Conservation (phyloP, 2,888 invertebrate species). For the Plagodis dolabraria region DNA sequence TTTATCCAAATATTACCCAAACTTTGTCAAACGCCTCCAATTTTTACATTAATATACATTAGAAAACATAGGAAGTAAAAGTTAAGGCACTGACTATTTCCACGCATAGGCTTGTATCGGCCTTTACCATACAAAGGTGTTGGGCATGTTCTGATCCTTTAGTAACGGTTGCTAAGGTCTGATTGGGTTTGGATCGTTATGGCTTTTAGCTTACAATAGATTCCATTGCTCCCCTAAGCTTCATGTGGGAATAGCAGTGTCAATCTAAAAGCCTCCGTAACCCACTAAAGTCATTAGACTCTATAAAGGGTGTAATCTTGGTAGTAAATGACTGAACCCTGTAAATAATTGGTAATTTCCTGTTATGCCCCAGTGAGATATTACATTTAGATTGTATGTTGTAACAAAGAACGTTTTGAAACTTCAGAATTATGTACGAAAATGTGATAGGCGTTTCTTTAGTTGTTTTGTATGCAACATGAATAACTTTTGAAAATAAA, state of each 20-base stretch:
- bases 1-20: no score
- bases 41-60: no score
- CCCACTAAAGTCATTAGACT: conserved; percentile 12
- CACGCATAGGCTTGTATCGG: no score
- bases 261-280: conserved; percentile 16
- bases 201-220: conserved; percentile 17
- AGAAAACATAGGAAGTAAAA: no score
- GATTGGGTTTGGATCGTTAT: conserved; percentile 22
- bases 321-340: conserved; percentile 12
- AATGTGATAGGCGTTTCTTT: no score
- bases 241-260: conserved; percentile 19
- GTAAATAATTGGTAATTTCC: conserved; percentile 21
- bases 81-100: no score
- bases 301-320: conserved; percentile 20
- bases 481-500: no score
- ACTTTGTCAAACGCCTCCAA: no score
- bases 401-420: no score
- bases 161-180: conserved; percentile 14
- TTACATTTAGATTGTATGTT: no score
- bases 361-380: conserved; percentile 11
- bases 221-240: conserved; percentile 12
- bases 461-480: no score
- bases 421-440: no score
- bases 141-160: conserved; percentile 16
- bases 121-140: conserved; percentile 2